Base-by-base conservation (phyloP, 2,888 invertebrate species). In the Entomobrya proxima region DNA sequence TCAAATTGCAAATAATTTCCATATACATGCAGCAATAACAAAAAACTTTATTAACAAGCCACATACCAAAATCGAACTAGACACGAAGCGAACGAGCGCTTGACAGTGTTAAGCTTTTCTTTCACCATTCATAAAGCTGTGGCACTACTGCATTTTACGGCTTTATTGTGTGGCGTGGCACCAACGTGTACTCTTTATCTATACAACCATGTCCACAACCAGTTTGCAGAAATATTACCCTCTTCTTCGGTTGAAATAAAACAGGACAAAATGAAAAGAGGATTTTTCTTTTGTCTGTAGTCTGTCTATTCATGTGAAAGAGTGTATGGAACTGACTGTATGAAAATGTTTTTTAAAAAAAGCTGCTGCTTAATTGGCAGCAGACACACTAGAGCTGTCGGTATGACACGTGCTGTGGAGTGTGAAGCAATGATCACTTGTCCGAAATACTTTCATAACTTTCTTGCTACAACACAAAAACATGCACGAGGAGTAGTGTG, bases 401-500 rank as follows among this genome's bases (percentile, higher is more conserved):
- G 79, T 69, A 58, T 50, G 67, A 69, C 79, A 79, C 79, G 79
- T 79, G 79, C 79, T 67, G 67, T 69, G 50, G 78, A 67, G 79
- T 79, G 79, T 69, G 79, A 79, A 79, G 79, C 52, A 52, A 67
- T 69, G 79, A 67, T 79, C 69, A 67, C 69, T 69, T 79, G 79
- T 79, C 79, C 67, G 52, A 79, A 79, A 79, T 79, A 67, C 50
- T 52, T 79, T 79, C 52, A 52, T 79, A 69, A 69, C 52, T 79
- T 69, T 69, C 79, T 67, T 37, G 67, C 27, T 67, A 67, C 47
- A 50, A 47, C 50, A 79, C 6, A n/a, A 79, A 47, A 79, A 47
- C 47, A 69, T 67, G 67, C 15, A 67, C 40, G 40, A 67, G 67
- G 40, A 40, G 67, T 37, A 58, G 61, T 61, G 13, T 13, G 21